Percentiles rank a stretch among this genome's conserved stretches.
These are phyloP conservation scores for Dexiosoma caninum DNA, from an alignment of 2,888 invertebrate genomes.

Conservation along the genomic window DNA sequence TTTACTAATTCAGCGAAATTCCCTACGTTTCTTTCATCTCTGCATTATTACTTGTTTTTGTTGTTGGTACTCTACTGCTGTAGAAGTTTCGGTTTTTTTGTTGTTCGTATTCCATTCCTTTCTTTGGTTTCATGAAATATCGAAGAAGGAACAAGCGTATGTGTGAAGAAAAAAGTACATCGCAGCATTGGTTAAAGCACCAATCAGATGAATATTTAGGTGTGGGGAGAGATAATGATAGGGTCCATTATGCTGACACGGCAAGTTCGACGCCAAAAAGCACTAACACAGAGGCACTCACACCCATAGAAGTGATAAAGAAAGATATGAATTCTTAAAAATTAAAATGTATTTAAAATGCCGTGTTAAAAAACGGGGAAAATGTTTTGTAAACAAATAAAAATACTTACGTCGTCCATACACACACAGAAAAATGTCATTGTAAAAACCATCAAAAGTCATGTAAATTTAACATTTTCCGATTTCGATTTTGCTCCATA, in stretches of 20 bases:
- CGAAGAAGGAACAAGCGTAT: constrained; percentile 4
- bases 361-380: neutral
- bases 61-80: neutral
- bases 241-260: constrained; percentile 62
- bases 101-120: neutral
- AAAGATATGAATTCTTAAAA: neutral
- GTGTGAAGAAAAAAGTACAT: constrained; percentile 49
- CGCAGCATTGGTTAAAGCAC: neutral
- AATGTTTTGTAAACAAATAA: too few relatives aligned
- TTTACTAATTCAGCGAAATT: constrained; percentile 62
- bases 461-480: too few relatives aligned
- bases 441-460: too few relatives aligned
- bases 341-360: neutral
- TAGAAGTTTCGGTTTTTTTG: neutral
- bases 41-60: neutral
- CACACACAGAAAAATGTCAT: too few relatives aligned
- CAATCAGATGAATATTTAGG: constrained; percentile 12
- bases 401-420: too few relatives aligned
- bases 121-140: neutral
- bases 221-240: constrained; percentile 46
- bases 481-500: too few relatives aligned
- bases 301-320: neutral
- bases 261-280: constrained; percentile 48
- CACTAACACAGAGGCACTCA: neutral
- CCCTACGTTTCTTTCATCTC: constrained; percentile 46